Evolutionary conservation across 1,140 invertebrate species (phyloP).

Genomic region (Solenopsis invicta): DNA sequence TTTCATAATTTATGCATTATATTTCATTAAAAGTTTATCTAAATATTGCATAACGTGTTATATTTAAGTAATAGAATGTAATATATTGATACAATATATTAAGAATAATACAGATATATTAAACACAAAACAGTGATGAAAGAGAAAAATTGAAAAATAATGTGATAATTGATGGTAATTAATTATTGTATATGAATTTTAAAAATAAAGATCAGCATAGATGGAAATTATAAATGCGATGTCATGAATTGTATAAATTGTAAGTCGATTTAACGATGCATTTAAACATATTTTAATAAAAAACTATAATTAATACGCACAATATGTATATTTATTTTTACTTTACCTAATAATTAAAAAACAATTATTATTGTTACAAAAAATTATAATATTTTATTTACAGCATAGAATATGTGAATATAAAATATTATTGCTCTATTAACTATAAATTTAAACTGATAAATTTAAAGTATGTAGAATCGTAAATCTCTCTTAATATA

Average conservation of each 20-base stretch:
- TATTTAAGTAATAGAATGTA: neutral
- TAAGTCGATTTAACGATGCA: neutral
- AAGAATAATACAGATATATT: neutral
- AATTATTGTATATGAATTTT: neutral
- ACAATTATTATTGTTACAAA: neutral
- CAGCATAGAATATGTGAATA: neutral
- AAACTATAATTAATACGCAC: neutral
- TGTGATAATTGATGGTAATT: neutral
- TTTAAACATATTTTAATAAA: neutral
- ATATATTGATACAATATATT: neutral
- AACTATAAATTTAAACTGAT: no score
- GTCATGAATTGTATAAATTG: no score
- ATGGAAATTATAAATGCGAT: neutral
- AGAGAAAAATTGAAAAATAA: neutral
- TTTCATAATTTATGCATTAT: neutral
- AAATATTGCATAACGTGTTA: neutral
- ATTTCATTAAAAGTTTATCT: neutral
- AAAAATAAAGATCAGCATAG: neutral
- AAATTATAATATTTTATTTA: neutral
- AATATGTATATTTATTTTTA: neutral
- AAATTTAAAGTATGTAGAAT: neutral
- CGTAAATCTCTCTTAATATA: neutral
- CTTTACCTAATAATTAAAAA: neutral
- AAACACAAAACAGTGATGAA: neutral
- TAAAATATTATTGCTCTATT: conserved; percentile 7